Conservation (phyloP, 2,888 invertebrate genomes). For the Eupithecia dodoneata region DNA sequence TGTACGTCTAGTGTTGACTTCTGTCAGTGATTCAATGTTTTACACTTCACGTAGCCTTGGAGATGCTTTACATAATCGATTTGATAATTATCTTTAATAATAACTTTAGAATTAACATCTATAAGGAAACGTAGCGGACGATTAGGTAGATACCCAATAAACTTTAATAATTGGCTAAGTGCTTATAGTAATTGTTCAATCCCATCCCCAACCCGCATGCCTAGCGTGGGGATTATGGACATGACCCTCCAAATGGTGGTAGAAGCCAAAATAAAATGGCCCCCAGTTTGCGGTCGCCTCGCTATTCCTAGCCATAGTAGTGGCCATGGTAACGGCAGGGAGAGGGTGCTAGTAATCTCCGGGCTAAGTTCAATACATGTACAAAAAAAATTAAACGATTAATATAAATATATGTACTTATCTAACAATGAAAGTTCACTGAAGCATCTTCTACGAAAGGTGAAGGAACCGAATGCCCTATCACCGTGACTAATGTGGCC, state of each 20-base stretch:
- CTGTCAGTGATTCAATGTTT: conserved; percentile 6
- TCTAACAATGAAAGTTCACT: conserved; percentile 12
- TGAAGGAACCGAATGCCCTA: conserved; percentile 57
- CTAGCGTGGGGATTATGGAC: no score
- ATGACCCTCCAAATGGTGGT: no score
- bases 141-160: background rate
- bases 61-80: conserved; percentile 9
- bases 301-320: no score
- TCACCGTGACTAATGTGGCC: conserved; percentile 50
- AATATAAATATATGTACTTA: background rate
- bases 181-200: background rate
- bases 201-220: no score
- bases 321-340: no score
- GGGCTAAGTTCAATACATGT: no score
- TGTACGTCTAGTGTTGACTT: background rate
- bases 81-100: background rate
- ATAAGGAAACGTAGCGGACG: background rate
- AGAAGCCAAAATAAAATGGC: no score
- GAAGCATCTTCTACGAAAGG: conserved; percentile 46
- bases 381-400: no score
- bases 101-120: background rate
- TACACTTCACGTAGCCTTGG: conserved; percentile 20
- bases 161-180: background rate
- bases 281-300: no score
- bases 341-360: no score